Percentiles rank a stretch among this genome's conserved stretches.
Conservation (phyloP, 2,888 invertebrate species). For the Chrysolina americana region DNA sequence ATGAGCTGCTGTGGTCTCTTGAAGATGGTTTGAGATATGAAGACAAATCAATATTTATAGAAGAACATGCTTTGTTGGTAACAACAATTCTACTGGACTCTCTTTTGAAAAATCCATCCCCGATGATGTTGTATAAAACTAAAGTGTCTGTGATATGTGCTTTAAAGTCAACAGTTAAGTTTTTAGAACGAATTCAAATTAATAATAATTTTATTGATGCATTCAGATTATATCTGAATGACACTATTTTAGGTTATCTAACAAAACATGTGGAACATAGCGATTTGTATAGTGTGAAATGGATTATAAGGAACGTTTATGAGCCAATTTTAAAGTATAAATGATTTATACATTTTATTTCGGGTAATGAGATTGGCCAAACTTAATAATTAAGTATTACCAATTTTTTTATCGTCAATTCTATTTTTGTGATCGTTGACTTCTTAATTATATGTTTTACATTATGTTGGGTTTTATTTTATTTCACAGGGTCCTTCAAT, state of each 20-base stretch:
- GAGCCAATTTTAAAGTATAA: constrained; percentile 51
- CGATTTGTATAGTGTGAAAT: constrained; percentile 57
- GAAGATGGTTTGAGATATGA: constrained; percentile 60
- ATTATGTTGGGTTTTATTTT: not conserved
- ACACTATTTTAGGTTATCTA: constrained; percentile 54
- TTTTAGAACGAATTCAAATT: constrained; percentile 54
- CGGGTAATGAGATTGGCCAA: constrained; percentile 22
- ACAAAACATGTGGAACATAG: constrained; percentile 54
- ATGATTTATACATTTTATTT: constrained; percentile 25
- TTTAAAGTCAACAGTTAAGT: constrained; percentile 56
- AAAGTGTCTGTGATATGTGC: constrained; percentile 60
- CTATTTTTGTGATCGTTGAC: constrained; percentile 28
- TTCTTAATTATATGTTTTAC: constrained; percentile 20
- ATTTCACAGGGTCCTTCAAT: too few relatives aligned
- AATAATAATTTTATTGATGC: constrained; percentile 52
- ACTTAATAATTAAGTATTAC: constrained; percentile 23
- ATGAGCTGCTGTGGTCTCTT: constrained; percentile 56
- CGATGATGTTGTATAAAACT: constrained; percentile 59
- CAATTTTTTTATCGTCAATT: constrained; percentile 23
- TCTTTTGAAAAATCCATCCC: constrained; percentile 55
- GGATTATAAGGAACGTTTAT: constrained; percentile 54
- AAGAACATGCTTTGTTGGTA: constrained; percentile 62
- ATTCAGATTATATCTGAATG: constrained; percentile 53
- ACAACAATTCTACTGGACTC: constrained; percentile 59
- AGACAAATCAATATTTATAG: constrained; percentile 62